Conservation (phyloP, 2,888 invertebrate species). For the Xylota sylvarum region DNA sequence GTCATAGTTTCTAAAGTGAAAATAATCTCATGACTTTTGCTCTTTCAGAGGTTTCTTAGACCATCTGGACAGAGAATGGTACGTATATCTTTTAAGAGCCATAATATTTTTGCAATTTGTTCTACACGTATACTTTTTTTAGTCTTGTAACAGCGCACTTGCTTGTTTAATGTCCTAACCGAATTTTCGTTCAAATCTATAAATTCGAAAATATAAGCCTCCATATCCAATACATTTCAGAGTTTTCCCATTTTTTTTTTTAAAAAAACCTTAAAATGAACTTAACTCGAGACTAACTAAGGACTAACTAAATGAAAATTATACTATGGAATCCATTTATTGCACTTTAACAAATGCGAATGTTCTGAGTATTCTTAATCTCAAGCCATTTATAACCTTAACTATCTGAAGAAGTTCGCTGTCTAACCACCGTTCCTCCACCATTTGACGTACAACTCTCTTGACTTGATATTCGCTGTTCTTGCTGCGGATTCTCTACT, state of each 20-base stretch:
- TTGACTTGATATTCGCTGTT: conserved; percentile 48
- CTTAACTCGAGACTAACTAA: conserved; percentile 6
- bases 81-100: too few species aligned
- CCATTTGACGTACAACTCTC: conserved; percentile 60
- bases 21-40: too few species aligned
- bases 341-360: conserved; percentile 21
- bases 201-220: too few species aligned
- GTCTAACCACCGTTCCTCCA: conserved; percentile 21
- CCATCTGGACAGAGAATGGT: too few species aligned
- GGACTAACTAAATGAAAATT: conserved; percentile 1
- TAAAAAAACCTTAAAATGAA: not conserved
- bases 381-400: conserved; percentile 32
- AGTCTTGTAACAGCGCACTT: too few species aligned
- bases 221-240: not conserved
- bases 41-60: too few species aligned
- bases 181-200: too few species aligned
- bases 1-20: too few species aligned
- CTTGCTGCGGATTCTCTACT: conserved; percentile 72
- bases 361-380: conserved; percentile 63
- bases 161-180: too few species aligned
- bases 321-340: conserved; percentile 42
- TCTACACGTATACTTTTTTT: too few species aligned
- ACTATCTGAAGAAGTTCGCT: conserved; percentile 59
- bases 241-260: not conserved
- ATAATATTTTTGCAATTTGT: too few species aligned